A percentile compares a stretch with the other conserved stretches of the same genome.
These are phyloP conservation scores for Thymelicus lineola DNA, from an alignment of 2,888 invertebrate genomes.

Conservation along the genomic window DNA sequence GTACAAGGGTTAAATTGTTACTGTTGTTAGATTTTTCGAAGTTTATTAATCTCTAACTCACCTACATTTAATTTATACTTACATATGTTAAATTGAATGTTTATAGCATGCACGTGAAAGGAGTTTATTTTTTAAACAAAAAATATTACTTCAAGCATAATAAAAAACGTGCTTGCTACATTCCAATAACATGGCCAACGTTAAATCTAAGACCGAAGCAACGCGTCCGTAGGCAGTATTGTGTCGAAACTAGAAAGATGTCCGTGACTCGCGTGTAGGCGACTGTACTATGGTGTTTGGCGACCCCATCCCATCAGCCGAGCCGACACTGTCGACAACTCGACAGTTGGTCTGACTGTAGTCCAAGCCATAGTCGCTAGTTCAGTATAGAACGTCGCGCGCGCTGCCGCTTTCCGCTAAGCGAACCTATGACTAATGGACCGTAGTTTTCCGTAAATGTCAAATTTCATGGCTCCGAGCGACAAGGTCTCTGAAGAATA, in stretches of 20 bases:
- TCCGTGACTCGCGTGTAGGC: constrained; percentile 52
- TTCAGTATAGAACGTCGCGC: constrained; percentile 73
- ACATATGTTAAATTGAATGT: too few relatives aligned
- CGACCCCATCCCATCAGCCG: constrained; percentile 71
- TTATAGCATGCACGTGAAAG: too few relatives aligned
- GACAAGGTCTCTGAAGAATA: constrained; percentile 23
- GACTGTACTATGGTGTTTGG: constrained; percentile 59
- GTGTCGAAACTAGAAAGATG: constrained; percentile 46
- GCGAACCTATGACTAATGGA: constrained; percentile 43
- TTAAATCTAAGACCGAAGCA: constrained; percentile 7
- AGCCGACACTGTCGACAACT: constrained; percentile 1
- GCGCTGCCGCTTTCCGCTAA: constrained; percentile 51
- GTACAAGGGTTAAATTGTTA: too few relatives aligned
- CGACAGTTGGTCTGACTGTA: constrained; percentile 39
- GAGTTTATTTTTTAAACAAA: too few relatives aligned
- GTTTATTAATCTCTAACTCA: too few relatives aligned
- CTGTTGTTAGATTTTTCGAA: too few relatives aligned
- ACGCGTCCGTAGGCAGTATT: constrained; percentile 12
- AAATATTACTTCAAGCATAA: too few relatives aligned
- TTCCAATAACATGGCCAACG: constrained; percentile 21
- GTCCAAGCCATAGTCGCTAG: neutral
- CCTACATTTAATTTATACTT: too few relatives aligned
- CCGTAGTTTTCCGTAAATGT: constrained; percentile 43
- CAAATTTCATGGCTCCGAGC: constrained; percentile 27
- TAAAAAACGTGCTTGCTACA: constrained; percentile 12